A percentile compares a stretch with the other conserved stretches of the same genome.
Conservation (phyloP, 2,797 vertebrate genomes). For the Hipposideros larvatus region DNA sequence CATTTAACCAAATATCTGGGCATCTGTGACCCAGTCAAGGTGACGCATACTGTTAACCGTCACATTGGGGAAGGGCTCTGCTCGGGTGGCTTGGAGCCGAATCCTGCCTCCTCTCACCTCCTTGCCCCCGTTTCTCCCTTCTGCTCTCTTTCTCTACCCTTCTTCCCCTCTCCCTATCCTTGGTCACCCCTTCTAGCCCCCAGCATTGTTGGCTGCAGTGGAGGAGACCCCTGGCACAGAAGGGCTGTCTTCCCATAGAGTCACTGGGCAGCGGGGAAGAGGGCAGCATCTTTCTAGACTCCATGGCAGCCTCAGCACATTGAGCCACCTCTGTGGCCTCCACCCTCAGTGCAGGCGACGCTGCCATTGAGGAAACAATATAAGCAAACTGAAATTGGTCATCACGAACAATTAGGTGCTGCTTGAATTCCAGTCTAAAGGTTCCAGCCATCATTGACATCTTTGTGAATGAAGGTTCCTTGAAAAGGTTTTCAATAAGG, state of each 20-base stretch:
- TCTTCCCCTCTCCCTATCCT: background rate
- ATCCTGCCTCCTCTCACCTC: background rate
- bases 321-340: background rate
- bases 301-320: background rate
- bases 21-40: background rate
- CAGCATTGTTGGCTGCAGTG: rapidly evolving
- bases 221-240: background rate
- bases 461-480: background rate
- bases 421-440: background rate
- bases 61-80: background rate
- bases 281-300: background rate
- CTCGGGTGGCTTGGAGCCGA: background rate
- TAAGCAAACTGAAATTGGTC: rapidly evolving
- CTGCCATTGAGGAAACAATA: background rate
- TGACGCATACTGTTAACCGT: background rate
- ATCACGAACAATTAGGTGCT: rapidly evolving
- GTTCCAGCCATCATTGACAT: background rate
- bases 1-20: background rate
- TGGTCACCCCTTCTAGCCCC: background rate
- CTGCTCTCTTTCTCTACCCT: background rate
- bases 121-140: rapidly evolving
- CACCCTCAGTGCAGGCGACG: background rate
- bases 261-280: background rate
- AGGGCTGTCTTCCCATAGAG: background rate
- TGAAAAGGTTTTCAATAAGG: background rate